Evolutionary conservation across 23 tunicate species (phyloP).

Genomic region (Phallusia fumigata): DNA sequence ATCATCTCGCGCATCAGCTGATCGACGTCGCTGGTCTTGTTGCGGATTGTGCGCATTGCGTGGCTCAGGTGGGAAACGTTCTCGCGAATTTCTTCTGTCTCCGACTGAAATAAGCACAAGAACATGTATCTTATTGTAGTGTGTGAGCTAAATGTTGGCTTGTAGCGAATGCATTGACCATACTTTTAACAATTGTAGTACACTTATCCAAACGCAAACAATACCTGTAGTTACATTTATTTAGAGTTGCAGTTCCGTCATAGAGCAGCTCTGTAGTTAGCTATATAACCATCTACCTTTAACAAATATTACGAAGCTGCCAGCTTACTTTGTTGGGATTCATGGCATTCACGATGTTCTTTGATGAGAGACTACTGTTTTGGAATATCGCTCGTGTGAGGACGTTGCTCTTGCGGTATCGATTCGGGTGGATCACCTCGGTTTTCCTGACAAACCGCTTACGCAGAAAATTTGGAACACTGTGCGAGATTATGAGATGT

Average conservation of each 20-base stretch:
- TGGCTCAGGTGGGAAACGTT: conserved; percentile 51
- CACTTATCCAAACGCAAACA: too few relatives aligned
- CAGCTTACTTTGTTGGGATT: conserved; percentile 46
- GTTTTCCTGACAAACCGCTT: conserved; percentile 67
- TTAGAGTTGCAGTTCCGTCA: too few relatives aligned
- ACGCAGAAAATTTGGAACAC: conserved; percentile 73
- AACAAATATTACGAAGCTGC: too few relatives aligned
- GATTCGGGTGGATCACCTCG: conserved; percentile 57
- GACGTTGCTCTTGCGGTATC: conserved; percentile 66
- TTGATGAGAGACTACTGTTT: conserved; percentile 61
- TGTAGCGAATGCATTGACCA: not conserved
- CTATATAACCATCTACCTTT: too few relatives aligned
- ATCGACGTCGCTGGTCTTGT: conserved; percentile 71
- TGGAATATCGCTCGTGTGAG: conserved; percentile 50
- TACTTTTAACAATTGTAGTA: too few relatives aligned
- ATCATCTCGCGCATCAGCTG: conserved; percentile 47
- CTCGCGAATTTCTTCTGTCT: conserved; percentile 76
- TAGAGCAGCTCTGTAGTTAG: too few relatives aligned
- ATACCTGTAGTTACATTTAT: too few relatives aligned
- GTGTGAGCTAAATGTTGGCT: too few relatives aligned
- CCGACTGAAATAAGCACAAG: conserved; percentile 33
- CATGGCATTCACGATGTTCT: conserved; percentile 72
- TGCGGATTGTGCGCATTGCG: conserved; percentile 35
- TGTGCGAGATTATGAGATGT: not conserved
- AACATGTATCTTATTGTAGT: not conserved